phyloP scores from a whole-genome alignment of 2,888 invertebrate genomes.

The Latrodectus elegans region DNA sequence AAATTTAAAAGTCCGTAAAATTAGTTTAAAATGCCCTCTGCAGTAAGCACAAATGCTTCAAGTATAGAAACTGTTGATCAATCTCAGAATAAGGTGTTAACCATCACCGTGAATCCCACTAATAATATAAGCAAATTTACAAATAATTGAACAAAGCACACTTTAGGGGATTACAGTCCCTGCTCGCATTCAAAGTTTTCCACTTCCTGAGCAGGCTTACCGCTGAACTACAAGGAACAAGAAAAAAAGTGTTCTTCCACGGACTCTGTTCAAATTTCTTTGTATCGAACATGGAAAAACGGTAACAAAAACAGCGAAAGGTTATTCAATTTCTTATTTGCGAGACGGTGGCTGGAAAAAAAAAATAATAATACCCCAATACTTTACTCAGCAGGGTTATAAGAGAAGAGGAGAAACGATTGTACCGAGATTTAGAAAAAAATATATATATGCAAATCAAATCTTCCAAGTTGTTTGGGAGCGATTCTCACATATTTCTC shows the following conservation, averaged over 20 bases:
- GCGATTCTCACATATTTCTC: constrained; percentile 57
- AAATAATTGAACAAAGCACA: constrained; percentile 33
- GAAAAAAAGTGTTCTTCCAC: constrained; percentile 10
- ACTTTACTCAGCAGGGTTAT: constrained; percentile 24
- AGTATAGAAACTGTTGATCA: too few species aligned
- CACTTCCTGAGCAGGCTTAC: neutral
- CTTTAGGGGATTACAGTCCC: neutral
- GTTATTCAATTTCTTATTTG: constrained; percentile 66
- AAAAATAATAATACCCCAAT: constrained; percentile 43
- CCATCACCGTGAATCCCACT: neutral
- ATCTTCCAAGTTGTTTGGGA: constrained; percentile 55
- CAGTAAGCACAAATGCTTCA: too few species aligned
- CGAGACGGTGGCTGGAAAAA: constrained; percentile 31
- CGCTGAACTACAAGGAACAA: neutral
- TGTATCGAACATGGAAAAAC: constrained; percentile 24
- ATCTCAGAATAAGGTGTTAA: too few species aligned
- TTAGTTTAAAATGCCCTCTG: too few species aligned
- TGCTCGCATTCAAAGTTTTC: neutral
- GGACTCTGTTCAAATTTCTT: constrained; percentile 26
- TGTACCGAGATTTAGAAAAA: constrained; percentile 40
- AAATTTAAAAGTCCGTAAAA: too few species aligned
- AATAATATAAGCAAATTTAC: constrained; percentile 32
- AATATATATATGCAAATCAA: constrained; percentile 61
- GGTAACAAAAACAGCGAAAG: constrained; percentile 34
- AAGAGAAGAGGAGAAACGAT: constrained; percentile 32